A percentile compares a stretch with the other conserved stretches of the same genome.
These are phyloP conservation scores for Drosophila ustulata DNA, from an alignment of 2,888 invertebrate species.

Conservation along the genomic window DNA sequence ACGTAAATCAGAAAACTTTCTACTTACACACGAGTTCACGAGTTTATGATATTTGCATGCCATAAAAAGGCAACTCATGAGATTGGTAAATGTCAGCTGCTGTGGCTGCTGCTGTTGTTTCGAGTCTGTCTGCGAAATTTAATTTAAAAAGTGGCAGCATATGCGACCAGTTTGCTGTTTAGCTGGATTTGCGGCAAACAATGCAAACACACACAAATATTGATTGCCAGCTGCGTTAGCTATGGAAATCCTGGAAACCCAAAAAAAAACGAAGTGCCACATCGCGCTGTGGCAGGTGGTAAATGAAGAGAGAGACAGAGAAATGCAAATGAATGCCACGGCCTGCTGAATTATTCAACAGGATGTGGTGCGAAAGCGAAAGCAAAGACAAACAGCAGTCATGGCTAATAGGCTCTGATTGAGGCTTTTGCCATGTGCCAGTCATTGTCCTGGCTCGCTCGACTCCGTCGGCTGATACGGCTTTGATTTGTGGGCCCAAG, in stretches of 20 bases:
- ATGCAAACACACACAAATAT: conserved; percentile 29
- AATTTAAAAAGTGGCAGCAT: conserved; percentile 45
- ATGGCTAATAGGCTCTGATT: conserved; percentile 71
- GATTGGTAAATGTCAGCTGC: conserved; percentile 14
- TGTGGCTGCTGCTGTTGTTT: not conserved
- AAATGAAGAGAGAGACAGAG: conserved; percentile 49
- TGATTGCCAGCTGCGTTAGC: conserved; percentile 48
- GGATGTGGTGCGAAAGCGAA: conserved; percentile 43
- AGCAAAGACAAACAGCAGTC: conserved; percentile 60
- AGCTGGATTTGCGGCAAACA: conserved; percentile 24
- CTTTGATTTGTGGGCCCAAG: conserved; percentile 59
- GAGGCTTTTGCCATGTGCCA: conserved; percentile 66
- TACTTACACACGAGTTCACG: conserved; percentile 10
- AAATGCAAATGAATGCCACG: conserved; percentile 50
- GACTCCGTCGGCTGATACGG: not conserved
- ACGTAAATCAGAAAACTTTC: conserved; percentile 27
- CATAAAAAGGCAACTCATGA: conserved; percentile 20
- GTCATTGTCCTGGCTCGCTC: conserved; percentile 30
- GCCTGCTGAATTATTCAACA: conserved; percentile 75
- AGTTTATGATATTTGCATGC: conserved; percentile 38
- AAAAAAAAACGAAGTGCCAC: not conserved
- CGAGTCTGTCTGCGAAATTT: conserved; percentile 11
- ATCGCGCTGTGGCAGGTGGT: conserved; percentile 22
- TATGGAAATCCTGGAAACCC: conserved; percentile 37
- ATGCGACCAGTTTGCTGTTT: conserved; percentile 29